phyloP scores from a whole-genome alignment of 2,113 vertebrate species.

The Apodemus speciosus region DNA sequence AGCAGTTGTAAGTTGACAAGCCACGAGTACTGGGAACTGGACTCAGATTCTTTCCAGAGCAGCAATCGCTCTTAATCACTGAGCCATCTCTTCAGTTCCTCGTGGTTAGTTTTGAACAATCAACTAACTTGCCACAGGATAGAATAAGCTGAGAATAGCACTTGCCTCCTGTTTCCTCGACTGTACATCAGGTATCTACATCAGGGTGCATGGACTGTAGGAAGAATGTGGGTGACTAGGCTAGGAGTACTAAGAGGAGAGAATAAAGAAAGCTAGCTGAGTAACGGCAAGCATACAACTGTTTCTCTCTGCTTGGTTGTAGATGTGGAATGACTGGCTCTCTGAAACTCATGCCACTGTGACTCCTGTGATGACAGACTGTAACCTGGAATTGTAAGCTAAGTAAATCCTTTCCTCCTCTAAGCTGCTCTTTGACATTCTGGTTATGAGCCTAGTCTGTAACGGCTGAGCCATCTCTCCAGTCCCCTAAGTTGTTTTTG shows the following conservation, averaged over 20 bases:
- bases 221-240: background rate
- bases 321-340: background rate
- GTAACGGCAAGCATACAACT: too few relatives aligned
- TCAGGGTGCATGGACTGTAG: background rate
- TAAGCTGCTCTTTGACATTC: background rate
- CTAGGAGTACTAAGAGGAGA: background rate
- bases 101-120: background rate
- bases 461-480: background rate
- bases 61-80: background rate
- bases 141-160: background rate
- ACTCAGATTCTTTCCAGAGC: background rate
- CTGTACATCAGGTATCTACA: background rate
- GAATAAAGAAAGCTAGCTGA: background rate
- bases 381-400: background rate
- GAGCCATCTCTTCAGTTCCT: background rate
- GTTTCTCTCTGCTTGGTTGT: background rate
- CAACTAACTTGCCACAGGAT: background rate
- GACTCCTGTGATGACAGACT: background rate
- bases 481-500: background rate
- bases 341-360: background rate
- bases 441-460: background rate
- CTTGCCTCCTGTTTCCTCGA: background rate
- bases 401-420: background rate
- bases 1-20: background rate
- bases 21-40: background rate